Evolutionary conservation across 1,140 invertebrate species (phyloP).

Genomic region (Aphelenchoides besseyi): DNA sequence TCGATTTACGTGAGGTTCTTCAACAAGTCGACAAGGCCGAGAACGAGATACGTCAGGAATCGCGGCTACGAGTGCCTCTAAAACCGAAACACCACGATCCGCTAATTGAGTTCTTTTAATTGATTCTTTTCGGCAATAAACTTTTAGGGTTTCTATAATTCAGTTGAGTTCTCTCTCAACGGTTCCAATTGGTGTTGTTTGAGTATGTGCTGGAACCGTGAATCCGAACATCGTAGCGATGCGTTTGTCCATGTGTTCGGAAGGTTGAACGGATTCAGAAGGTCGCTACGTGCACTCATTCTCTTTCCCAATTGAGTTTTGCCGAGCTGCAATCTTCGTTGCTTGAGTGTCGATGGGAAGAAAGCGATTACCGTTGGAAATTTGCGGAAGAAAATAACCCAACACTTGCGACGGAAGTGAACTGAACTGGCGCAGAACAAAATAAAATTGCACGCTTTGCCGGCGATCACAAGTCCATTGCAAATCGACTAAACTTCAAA

Average conservation of each 20-base stretch:
- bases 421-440: conserved; percentile 60
- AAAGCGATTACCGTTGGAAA: conserved; percentile 50
- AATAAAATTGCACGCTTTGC: conserved; percentile 59
- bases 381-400: conserved; percentile 50
- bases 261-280: background rate
- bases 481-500: conserved; percentile 41
- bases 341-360: no score
- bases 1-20: background rate
- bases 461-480: conserved; percentile 55
- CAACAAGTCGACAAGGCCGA: background rate
- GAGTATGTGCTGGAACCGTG: background rate
- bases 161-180: background rate
- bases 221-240: background rate
- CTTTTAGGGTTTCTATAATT: background rate
- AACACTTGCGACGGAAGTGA: conserved; percentile 56
- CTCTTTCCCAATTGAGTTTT: background rate
- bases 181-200: conserved; percentile 2
- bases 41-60: background rate
- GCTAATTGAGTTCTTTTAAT: background rate
- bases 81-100: background rate
- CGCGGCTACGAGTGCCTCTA: background rate
- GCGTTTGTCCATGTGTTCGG: background rate
- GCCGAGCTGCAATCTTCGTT: conserved; percentile 2
- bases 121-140: background rate
- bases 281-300: background rate